Evolutionary conservation across 2,797 vertebrate species (phyloP).

Genomic region (Falco concolor): DNA sequence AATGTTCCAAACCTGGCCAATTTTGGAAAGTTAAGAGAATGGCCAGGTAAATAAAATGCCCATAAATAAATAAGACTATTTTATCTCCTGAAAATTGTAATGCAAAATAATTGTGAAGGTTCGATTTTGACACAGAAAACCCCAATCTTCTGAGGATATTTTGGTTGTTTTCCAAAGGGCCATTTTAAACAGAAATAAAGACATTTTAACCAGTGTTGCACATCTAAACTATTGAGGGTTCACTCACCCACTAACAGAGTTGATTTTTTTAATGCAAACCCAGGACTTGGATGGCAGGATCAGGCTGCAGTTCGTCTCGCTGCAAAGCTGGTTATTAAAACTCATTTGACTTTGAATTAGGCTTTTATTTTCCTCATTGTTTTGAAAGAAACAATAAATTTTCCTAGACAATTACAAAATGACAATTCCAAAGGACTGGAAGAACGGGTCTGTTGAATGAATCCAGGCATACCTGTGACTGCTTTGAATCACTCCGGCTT

Average conservation of each 20-base stretch:
- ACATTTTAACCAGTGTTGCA: background rate
- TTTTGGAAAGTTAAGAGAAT: background rate
- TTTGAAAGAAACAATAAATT: slow-evolving; percentile 44
- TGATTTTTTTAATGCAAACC: background rate
- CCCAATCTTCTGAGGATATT: background rate
- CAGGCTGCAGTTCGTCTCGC: background rate
- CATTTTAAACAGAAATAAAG: background rate
- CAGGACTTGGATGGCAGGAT: background rate
- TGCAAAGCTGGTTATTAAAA: slow-evolving; percentile 7
- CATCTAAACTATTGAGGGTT: background rate
- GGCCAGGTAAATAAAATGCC: background rate
- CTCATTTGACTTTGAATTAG: background rate
- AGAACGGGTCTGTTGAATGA: background rate
- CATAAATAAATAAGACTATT: background rate
- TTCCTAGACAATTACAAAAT: slow-evolving; percentile 12
- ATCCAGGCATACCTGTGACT: background rate
- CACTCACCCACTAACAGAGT: background rate
- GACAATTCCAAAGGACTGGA: slow-evolving; percentile 6
- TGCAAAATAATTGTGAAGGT: background rate
- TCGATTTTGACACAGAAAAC: background rate
- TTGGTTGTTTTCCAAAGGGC: background rate
- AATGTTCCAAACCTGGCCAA: background rate
- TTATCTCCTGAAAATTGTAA: background rate
- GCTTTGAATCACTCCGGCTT: background rate
- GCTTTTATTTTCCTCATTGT: background rate